Evolutionary conservation across 2,888 invertebrate species (phyloP), one percentile per base, ranked within the genome.

Genomic region (Leucophenga maculata): DNA sequence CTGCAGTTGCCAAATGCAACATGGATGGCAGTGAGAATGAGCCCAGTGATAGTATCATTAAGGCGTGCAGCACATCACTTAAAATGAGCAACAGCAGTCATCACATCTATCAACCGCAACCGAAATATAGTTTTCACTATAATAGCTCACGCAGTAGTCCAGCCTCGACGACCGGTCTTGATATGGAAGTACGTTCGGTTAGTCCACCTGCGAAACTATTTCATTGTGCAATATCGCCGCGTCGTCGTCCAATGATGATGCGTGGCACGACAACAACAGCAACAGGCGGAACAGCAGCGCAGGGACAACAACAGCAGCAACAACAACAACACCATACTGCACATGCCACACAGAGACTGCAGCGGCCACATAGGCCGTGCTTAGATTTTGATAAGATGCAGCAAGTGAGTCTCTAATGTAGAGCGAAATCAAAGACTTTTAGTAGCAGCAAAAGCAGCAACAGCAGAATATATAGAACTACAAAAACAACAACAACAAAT

Each of bases 351-450:
- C 88, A 88, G 83, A 85, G 88, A 85, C 82, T 89, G 78, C 89
- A 92, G 26, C 93, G 94, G 88, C 90, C 93, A 78, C 94, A 94
- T 86, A 92, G 97, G 86, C 97, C 97, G 78, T 96, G 96, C 89
- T 92, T 97, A 86, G 97, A 97, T 91, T 97, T 97, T 88, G 97
- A 97, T 89, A 97, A 97, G 91, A 97, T 97, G 97, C 97, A 97
- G 91, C 95, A 96, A 94, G 96, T 96, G 90, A 90, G 90, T 84
- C 84, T 87, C 80, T 87, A 87, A 86, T 87, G 84, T 78, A 82
- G 85, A 83, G 85, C 77, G 75, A 76, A 76, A 75, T 78, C 77
- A 78, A 73, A 77, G 62, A 48, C 62, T 64, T 64, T 48, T 22
- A 64, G 14, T 22, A 46, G n/a, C 60, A 39, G 79, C 75, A 60